Conservation (phyloP, 2,797 vertebrate species). For the Geotrypetes seraphini region DNA sequence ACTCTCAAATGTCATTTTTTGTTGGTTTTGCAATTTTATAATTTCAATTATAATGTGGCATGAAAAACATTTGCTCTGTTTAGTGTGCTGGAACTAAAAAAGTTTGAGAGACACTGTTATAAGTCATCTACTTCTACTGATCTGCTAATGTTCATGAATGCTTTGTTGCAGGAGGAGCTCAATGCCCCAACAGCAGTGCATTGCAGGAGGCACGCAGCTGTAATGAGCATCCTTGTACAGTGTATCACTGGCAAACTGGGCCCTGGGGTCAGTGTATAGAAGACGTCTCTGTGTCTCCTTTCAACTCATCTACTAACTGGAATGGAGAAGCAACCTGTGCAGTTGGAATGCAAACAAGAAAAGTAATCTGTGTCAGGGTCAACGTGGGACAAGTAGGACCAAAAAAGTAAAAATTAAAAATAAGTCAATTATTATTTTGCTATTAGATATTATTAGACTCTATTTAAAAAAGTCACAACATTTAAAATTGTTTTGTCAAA, state of each 20-base stretch:
- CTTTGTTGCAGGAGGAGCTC: conserved; percentile 60
- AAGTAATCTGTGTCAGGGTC: conserved; percentile 93
- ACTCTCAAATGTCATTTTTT: too few relatives aligned
- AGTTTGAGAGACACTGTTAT: too few relatives aligned
- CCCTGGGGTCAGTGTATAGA: conserved; percentile 85
- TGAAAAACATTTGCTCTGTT: too few relatives aligned
- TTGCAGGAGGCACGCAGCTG: conserved; percentile 86
- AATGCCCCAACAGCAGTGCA: conserved; percentile 80
- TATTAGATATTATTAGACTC: too few relatives aligned
- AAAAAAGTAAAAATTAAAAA: conserved; percentile 88
- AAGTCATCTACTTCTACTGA: background rate
- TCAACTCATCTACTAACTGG: conserved; percentile 64
- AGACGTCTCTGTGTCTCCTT: conserved; percentile 66
- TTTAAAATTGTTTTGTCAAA: too few relatives aligned
- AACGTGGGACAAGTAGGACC: conserved; percentile 96
- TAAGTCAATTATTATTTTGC: too few relatives aligned
- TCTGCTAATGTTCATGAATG: background rate
- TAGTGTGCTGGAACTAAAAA: too few relatives aligned
- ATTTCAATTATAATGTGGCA: too few relatives aligned
- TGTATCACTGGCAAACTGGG: conserved; percentile 94
- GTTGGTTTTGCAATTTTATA: too few relatives aligned
- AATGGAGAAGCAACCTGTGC: conserved; percentile 65
- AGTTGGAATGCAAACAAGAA: conserved; percentile 86
- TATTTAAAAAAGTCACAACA: too few relatives aligned
- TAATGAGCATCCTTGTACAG: conserved; percentile 87